A percentile compares a stretch with the other conserved stretches of the same genome.
These are phyloP conservation scores for Urophycis tenuis DNA, from an alignment of 2,797 vertebrate genomes.

Conservation along the genomic window DNA sequence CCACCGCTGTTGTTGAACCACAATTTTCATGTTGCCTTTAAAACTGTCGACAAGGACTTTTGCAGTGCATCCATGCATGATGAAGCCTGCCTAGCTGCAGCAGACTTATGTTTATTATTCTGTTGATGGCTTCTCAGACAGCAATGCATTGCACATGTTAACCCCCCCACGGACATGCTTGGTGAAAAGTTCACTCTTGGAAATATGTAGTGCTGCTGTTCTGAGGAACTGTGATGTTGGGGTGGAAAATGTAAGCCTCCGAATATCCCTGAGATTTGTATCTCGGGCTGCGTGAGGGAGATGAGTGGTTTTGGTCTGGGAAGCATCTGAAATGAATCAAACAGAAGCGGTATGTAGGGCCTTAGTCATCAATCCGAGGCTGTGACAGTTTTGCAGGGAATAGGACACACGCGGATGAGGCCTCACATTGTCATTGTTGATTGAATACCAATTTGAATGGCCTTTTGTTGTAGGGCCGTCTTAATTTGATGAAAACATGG, in stretches of 20 bases:
- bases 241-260: slow-evolving; percentile 24
- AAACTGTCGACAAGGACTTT: background rate
- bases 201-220: slow-evolving; percentile 47
- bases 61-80: slow-evolving; percentile 38
- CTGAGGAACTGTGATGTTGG: slow-evolving; percentile 22
- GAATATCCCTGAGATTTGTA: slow-evolving; percentile 16
- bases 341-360: background rate
- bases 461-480: slow-evolving; percentile 10
- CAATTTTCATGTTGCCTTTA: background rate
- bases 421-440: slow-evolving; percentile 5
- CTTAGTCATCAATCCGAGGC: background rate
- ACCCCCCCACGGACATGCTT: slow-evolving; percentile 42
- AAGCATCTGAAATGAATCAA: slow-evolving; percentile 2
- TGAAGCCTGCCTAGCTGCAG: slow-evolving; percentile 49
- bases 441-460: slow-evolving; percentile 1
- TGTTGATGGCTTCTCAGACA: slow-evolving; percentile 42
- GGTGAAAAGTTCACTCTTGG: slow-evolving; percentile 43
- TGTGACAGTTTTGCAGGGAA: slow-evolving; percentile 11
- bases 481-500: slow-evolving; percentile 6
- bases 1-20: background rate
- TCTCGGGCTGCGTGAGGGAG: background rate
- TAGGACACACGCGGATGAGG: background rate
- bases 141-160: slow-evolving; percentile 57
- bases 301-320: background rate
- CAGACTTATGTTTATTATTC: slow-evolving; percentile 64